Evolutionary conservation across 2,113 vertebrate species (phyloP).

Genomic region (Nipponia nippon): DNA sequence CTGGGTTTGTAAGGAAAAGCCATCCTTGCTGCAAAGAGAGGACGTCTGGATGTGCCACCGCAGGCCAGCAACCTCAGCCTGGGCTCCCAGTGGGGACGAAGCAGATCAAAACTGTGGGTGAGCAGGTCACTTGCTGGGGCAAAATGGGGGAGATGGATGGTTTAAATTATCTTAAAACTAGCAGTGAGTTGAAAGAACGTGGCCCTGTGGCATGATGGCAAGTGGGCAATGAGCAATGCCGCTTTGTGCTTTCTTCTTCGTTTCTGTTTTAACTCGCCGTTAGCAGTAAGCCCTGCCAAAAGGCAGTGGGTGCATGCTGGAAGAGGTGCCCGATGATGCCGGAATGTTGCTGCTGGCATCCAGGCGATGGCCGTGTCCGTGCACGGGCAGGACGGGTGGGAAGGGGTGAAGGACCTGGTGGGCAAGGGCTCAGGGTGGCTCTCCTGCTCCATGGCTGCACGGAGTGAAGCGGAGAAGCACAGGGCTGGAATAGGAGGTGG

Average conservation of each 20-base stretch:
- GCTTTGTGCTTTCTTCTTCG: not conserved
- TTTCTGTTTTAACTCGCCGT: not conserved
- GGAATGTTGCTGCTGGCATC: not conserved
- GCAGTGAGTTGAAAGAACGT: not conserved
- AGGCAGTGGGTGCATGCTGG: not conserved
- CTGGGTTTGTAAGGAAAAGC: not conserved
- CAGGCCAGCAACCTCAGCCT: not conserved
- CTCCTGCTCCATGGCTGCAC: not conserved
- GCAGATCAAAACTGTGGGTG: not conserved
- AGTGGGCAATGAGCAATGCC: rapidly evolving
- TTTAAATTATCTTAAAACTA: not conserved
- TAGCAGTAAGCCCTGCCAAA: not conserved
- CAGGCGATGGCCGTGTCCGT: rapidly evolving
- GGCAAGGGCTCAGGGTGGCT: not conserved
- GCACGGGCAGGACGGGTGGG: not conserved
- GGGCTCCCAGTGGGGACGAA: not conserved
- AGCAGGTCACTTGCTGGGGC: not conserved
- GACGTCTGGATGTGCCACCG: not conserved
- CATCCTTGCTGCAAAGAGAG: not conserved
- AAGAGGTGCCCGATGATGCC: not conserved
- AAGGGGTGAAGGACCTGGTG: not conserved
- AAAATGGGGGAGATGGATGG: not conserved
- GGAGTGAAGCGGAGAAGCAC: not conserved
- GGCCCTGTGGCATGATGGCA: not conserved
- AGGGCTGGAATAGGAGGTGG: not conserved